Conservation (phyloP, 1,140 invertebrate species). For the honey bee (Apis mellifera) region Amel_HAv3.1 CM009934.2:6167001-6167500, state of each 20-base stretch:
- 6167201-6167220: no score
- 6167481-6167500: neutral
- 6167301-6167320: no score
- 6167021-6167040: neutral
- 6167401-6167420: neutral
- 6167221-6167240: no score
- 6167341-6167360: no score
- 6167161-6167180: neutral
- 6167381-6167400: neutral
- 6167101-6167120: neutral
- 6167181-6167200: no score
- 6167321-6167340: no score
- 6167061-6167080: slow-evolving; percentile 12
- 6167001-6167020: slow-evolving; percentile 39
- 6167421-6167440: neutral
- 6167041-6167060: neutral
- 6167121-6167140: slow-evolving; percentile 4
- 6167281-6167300: no score
- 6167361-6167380: no score
- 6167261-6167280: no score
- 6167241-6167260: no score
- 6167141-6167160: neutral
- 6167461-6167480: neutral
- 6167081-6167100: no score
- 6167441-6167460: neutral